A percentile compares a stretch with the other conserved stretches of the same genome.
phyloP scores from a whole-genome alignment of 2,113 vertebrate genomes.

The Hoplias malabaricus region DNA sequence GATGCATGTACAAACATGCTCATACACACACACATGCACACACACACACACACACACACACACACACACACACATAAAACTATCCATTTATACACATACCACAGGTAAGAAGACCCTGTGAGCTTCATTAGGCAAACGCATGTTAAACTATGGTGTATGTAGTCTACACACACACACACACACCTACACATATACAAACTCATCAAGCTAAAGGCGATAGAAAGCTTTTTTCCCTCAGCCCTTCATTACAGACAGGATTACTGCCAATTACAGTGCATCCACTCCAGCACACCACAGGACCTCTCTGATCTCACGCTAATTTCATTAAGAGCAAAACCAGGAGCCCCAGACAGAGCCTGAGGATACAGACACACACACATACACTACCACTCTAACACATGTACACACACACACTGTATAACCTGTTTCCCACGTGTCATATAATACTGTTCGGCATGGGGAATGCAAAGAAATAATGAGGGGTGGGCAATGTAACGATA shows the following conservation, averaged over 20 bases:
- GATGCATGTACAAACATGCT: no score
- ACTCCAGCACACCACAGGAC: constrained; percentile 15
- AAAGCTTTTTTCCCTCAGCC: constrained; percentile 37
- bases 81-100: not conserved
- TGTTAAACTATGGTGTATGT: constrained; percentile 10
- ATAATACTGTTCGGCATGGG: no score
- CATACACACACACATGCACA: not conserved
- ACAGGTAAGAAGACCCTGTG: constrained; percentile 27
- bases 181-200: constrained; percentile 8
- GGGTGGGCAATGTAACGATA: no score
- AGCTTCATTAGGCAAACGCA: constrained; percentile 52
- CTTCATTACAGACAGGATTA: constrained; percentile 47
- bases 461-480: no score
- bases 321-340: constrained; percentile 32
- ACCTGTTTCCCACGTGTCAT: not conserved
- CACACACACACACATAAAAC: no score
- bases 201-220: constrained; percentile 31
- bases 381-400: not conserved
- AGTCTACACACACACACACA: not conserved
- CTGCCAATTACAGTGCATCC: constrained; percentile 44
- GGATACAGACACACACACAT: not conserved
- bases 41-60: not conserved
- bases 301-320: constrained; percentile 27
- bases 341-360: not conserved
- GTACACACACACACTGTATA: not conserved